phyloP scores from a whole-genome alignment of 2,888 invertebrate species.

The Eupithecia abbreviata region DNA sequence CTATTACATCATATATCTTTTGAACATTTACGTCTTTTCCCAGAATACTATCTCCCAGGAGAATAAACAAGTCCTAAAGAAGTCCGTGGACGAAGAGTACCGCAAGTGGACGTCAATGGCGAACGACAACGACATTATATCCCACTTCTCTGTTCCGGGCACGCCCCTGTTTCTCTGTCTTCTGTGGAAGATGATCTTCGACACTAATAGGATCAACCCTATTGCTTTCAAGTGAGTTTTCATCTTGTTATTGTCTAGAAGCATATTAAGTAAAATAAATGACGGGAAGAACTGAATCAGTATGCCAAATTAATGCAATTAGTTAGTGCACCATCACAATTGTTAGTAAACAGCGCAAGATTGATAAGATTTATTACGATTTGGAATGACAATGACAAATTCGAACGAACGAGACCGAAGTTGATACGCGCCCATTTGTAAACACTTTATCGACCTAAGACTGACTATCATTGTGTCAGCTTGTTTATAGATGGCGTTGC shows the following conservation, averaged over 20 bases:
- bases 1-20: not conserved
- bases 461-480: not conserved
- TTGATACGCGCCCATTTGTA: no score
- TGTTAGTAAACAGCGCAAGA: not conserved
- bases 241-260: not conserved
- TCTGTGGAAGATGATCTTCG: conserved; percentile 97
- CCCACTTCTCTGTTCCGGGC: conserved; percentile 97
- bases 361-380: not conserved
- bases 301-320: not conserved
- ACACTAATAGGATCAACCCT: conserved; percentile 95
- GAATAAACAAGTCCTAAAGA: conserved; percentile 95
- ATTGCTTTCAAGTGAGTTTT: conserved; percentile 94
- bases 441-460: not conserved
- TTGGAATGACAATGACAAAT: not conserved
- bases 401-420: no score
- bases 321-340: not conserved
- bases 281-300: not conserved
- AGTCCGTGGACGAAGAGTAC: conserved; percentile 97
- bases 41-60: conserved; percentile 92
- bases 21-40: conserved; percentile 26
- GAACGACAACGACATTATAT: conserved; percentile 97
- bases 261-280: not conserved
- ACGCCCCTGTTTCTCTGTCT: conserved; percentile 96
- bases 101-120: conserved; percentile 98
- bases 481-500: not conserved